Evolutionary conservation across 2,113 vertebrate species (phyloP), one percentile per base, ranked within the genome.

Genomic region (Nicator chloris): DNA sequence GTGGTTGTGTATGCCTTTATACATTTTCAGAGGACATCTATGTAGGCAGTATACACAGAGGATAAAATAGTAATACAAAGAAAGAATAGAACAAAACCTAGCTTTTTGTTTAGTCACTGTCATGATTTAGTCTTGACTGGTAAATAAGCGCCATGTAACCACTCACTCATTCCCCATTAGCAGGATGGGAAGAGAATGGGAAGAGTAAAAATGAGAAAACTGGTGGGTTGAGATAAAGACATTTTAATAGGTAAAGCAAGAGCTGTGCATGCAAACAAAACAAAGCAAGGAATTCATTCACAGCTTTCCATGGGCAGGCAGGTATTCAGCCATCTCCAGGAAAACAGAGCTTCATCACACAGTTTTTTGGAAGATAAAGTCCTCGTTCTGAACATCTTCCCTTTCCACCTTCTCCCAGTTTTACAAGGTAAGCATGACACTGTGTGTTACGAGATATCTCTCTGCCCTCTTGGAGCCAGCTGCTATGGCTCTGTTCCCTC

Each of bases 191-290:
- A 49, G 30, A 54, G 14, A 69, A 69, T 4, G 27, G 30, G 30
- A 54, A 76, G 35, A 54, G 22, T 27, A 40, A 90, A 75, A 61
- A 76, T 54, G 35, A 60, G 15, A 40, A 47, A 69, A 89, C 6
- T 35, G 5, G 17, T 47, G 45, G 4, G 37, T 47, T 76, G n/a
- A 61, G 39, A 68, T 35, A 53, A 82, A 35, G 30, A 40, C 12
- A 61, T n/a, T 40, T 90, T 61, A 61, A 54, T 16, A 82, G 40
- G 24, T 31, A n/a, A 68, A 61, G 17, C 49, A 69, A 76, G 76
- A 69, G 21, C 21, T 19, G 6, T 40, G 33, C 5, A 15, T 0
- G 0, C 54, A 61, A 47, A 47, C 7, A 75, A 68, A 61, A n/a
- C 10, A 35, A 45, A 68, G 18, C 11, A 60, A 53, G 15, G 17